Base-by-base conservation (phyloP, 1,140 invertebrate genomes). In the Cyclina sinensis region DNA sequence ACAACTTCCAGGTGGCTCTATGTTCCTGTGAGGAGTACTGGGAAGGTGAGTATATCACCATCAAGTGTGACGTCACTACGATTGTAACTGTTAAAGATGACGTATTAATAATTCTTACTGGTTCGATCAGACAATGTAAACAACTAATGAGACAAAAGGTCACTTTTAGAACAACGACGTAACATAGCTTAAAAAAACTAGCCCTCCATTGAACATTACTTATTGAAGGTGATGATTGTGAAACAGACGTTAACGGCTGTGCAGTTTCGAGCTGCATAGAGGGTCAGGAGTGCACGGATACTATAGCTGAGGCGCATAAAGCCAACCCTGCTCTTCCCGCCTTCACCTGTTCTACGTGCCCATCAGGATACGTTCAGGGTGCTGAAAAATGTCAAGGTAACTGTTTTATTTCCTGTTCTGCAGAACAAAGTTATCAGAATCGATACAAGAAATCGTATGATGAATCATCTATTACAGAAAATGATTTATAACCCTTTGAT, bases 201-300 rank as follows among this genome's bases (percentile, higher is more conserved):
- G n/a, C n/a, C n/a, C n/a, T n/a, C n/a, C n/a, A n/a, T n/a, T n/a
- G n/a, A n/a, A n/a, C n/a, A n/a, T n/a, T 65, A 14, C 27, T 68
- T 14, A 1, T 65, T 81, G 62, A 35, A 81, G 79, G 79, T 24
- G 37, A 65, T 43, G 35, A 62, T 30, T 81, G 79, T 90, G 80
- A 88, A 51, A 62, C 21, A 0, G 85, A 90, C 21, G 18, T 39
- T 57, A 74, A 90, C 68, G 89, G 85, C 2, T 90, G 89, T 32
- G 32, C 0, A 18, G 27, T 18, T 1, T 32, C 51, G 11, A 73
- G 73, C 3, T 90, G 89, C n/a, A 51, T 70, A 43, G 30, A 76
- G 5, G 48, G 51, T 0, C 30, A 79, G 32, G 70, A 83, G 3
- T 90, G 89, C 51, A 70, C 57, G 18, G 89, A 90, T 48, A 48